These are phyloP conservation scores for Myripristis jacobus DNA, from an alignment of 2,797 vertebrate genomes.

Conservation along the genomic window DNA sequence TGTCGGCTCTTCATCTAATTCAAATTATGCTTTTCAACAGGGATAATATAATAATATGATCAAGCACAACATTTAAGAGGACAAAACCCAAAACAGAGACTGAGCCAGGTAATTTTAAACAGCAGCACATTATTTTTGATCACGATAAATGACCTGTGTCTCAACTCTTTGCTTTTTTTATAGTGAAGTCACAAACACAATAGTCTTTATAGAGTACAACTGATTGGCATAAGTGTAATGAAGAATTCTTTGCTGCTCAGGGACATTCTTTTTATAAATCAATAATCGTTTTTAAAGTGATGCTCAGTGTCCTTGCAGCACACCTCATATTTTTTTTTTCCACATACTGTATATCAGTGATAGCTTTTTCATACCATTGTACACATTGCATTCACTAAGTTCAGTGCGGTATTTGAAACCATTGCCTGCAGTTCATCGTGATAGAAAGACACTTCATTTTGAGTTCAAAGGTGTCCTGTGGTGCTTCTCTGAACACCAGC, in stretches of 20 bases:
- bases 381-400: neutral
- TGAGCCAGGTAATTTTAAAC: neutral
- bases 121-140: neutral
- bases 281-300: no score
- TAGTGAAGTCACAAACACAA: neutral
- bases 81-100: neutral
- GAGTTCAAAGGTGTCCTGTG: constrained; percentile 50
- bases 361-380: neutral
- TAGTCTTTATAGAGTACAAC: neutral
- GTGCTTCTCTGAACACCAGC: constrained; percentile 22
- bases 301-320: no score
- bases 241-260: no score
- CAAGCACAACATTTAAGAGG: neutral
- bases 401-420: constrained; percentile 21
- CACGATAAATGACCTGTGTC: neutral
- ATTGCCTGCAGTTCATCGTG: constrained; percentile 24
- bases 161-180: neutral
- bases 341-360: neutral
- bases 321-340: neutral
- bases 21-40: no score
- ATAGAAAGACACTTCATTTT: constrained; percentile 32
- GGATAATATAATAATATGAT: no score
- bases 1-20: no score
- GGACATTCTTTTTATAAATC: neutral
- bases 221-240: neutral